Base-by-base conservation (phyloP, 2,888 invertebrate species). In the Schizotus pectinicornis region DNA sequence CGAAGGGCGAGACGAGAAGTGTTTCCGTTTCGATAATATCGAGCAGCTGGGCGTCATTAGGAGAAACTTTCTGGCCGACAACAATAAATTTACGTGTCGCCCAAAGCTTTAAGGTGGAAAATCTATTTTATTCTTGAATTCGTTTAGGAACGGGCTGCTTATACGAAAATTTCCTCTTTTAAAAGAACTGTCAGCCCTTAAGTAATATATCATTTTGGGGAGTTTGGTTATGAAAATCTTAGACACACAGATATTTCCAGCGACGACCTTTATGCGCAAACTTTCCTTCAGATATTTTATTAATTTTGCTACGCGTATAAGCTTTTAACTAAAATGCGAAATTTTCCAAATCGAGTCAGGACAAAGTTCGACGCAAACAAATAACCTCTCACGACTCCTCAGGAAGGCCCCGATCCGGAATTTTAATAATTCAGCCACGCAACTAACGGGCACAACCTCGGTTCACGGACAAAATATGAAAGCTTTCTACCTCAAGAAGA, bases 261-360 rank as follows among this genome's bases (percentile, higher is more conserved):
- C 22, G 12, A 36, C 36, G 36, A 12, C 22, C 22, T 22, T 22
- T 22, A 22, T 36, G 36, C 9, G 36, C 12, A 12, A 9, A 12
- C 36, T 9, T 9, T 11, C 36, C 6, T 36, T 2, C 9, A 3
- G 36, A 36, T 36, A 36, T 36, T 36, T 36, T 36, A 36, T 9
- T 13, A 7, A 14, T 31, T 46, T 33, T 22, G n/a, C 30, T 33
- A 48, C 48, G 48, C 34, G 22, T 30, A 34, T 32, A 12, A n/a
- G 48, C 34, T 34, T 34, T 37, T 37, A 48, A 30, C 36, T 48
- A 36, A 36, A 36, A 22, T 22, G 22, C 8, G 7, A 37, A 37
- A 48, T 14, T 34, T 48, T 48, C 30, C 5, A 22, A 22, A 22
- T 22, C 22, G 22, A 22, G 5, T 22, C 22, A 22, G 5, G 22